Percentiles rank a stretch among this genome's conserved stretches.
Evolutionary conservation across 1,140 invertebrate species (phyloP).

Genomic region (Fragariocoptes setiger): DNA sequence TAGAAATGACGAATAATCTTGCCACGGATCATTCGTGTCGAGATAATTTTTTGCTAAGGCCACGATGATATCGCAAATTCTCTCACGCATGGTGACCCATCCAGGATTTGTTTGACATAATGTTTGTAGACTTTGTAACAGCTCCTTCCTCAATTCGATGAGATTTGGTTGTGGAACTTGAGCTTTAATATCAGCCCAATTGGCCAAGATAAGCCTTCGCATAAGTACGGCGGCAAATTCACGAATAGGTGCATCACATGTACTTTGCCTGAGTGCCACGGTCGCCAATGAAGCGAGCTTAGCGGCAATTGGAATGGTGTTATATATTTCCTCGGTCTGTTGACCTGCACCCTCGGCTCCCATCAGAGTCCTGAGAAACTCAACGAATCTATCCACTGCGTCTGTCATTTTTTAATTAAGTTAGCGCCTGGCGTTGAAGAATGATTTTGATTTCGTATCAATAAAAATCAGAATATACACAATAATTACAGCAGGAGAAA

Average conservation of each 20-base stretch:
- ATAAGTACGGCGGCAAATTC: constrained; percentile 27
- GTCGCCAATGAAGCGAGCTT: not conserved
- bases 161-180: constrained; percentile 45
- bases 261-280: not conserved
- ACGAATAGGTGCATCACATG: constrained; percentile 3
- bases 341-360: no score
- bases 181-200: constrained; percentile 62
- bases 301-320: not conserved
- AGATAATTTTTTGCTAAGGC: constrained; percentile 79
- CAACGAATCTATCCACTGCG: no score
- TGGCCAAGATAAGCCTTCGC: constrained; percentile 49
- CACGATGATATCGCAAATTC: constrained; percentile 70
- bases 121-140: constrained; percentile 51
- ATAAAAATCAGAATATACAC: no score
- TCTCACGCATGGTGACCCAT: no score
- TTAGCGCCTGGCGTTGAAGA: no score
- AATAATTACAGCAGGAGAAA: no score
- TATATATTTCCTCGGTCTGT: not conserved
- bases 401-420: no score
- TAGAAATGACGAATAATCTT: no score
- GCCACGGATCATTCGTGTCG: constrained; percentile 19
- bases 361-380: no score
- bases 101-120: no score
- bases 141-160: constrained; percentile 44
- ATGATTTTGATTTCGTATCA: no score